Evolutionary conservation across 2,113 vertebrate species (phyloP).

Genomic region (Oxyruncus cristatus): DNA sequence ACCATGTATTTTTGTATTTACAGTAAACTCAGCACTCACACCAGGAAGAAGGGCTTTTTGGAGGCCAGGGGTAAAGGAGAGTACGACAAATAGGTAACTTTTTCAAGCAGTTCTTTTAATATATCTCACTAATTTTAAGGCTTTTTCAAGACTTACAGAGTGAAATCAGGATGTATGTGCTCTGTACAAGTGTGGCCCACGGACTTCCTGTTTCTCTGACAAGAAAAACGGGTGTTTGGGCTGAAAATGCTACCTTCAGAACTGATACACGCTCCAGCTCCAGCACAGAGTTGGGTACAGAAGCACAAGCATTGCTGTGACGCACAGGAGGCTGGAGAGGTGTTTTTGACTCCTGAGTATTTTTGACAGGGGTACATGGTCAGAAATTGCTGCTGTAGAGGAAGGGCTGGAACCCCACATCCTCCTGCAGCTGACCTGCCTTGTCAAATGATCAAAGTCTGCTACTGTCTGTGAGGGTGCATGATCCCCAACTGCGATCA

Average conservation of each 20-base stretch:
- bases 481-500: background rate
- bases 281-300: background rate
- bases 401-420: background rate
- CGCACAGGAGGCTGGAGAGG: background rate
- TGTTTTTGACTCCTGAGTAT: background rate
- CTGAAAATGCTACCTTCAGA: background rate
- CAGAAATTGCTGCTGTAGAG: background rate
- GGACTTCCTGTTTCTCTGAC: background rate
- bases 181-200: fast-evolving
- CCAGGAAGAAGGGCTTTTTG: background rate
- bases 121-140: background rate
- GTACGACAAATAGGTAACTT: background rate
- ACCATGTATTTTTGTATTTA: background rate
- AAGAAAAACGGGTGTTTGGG: background rate
- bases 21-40: background rate
- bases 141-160: background rate
- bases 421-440: background rate
- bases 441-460: background rate
- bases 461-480: background rate
- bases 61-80: background rate
- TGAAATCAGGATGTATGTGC: background rate
- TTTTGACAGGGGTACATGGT: fast-evolving
- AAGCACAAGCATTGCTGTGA: background rate
- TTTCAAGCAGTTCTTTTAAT: background rate
- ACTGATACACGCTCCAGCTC: fast-evolving